Evolutionary conservation across 2,797 vertebrate species (phyloP), one percentile per base, ranked within the genome.

Genomic region (Sebastes vulpes): DNA sequence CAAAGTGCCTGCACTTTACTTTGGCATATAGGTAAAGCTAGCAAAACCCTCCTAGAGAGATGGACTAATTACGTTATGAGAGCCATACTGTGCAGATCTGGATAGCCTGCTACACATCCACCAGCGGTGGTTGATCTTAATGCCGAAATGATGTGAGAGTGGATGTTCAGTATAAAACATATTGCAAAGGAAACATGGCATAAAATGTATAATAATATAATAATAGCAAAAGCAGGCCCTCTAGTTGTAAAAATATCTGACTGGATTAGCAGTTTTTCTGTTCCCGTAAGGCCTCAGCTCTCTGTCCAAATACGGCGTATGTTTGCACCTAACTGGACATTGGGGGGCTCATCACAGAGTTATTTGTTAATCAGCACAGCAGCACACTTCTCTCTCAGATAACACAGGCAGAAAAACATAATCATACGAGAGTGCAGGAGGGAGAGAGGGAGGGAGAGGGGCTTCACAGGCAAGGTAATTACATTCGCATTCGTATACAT

Each of bases 381-480:
- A 57, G 73, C 86, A 82, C 87, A 85, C 92, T 93, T 94, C 92
- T 91, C 93, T 94, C 88, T 93, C 92, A 94, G 94, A 95, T 95
- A 96, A 92, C 93, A 89, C 92, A 89, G 87, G 91, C 91, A 94
- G 92, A 91, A 96, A 95, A 95, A 92, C 94, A 94, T 95, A 93
- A 95, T 95, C 87, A 94, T 91, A 88, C 29, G 38, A 92, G 88
- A 93, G 88, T 72, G 79, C 66, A 28, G 67, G 75, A 78, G 77
- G 48, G 72, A 82, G 84, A 76, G 72, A 79, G 87, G 71, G 75
- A 89, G 80, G 71, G 75, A 89, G 80, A 56, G 64, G 81, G 66
- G 92, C 91, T 94, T 96, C 91, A 89, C 87, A 93, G 95, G 92
- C 89, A 93, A 91, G 91, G 93, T 96, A 96, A 97, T 97, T 97